phyloP scores from a whole-genome alignment of 2,113 vertebrate species.

The Catagonus wagneri region DNA sequence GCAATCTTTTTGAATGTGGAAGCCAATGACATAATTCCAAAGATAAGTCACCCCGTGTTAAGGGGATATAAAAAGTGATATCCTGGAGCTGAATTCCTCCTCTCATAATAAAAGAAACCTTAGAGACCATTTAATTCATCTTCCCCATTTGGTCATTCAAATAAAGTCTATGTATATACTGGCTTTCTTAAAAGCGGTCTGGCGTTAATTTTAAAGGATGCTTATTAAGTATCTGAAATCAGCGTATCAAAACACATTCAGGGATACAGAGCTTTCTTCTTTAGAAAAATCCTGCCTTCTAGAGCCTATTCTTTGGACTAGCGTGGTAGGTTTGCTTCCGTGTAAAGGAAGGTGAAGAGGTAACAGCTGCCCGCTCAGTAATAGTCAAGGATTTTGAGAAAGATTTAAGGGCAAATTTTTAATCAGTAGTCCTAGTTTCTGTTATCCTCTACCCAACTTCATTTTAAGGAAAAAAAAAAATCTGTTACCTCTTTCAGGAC shows the following conservation, averaged over 20 bases:
- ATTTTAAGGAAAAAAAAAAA: conserved; percentile 34
- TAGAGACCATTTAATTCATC: neutral
- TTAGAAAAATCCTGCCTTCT: neutral
- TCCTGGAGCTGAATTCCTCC: neutral
- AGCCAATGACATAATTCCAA: conserved; percentile 20
- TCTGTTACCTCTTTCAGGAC: conserved; percentile 20
- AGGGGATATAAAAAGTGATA: neutral
- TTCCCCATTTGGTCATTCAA: neutral
- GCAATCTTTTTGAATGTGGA: neutral
- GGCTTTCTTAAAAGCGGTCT: neutral
- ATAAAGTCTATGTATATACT: neutral
- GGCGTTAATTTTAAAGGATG: conserved; percentile 42
- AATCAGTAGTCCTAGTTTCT: conserved; percentile 8
- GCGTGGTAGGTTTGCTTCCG: neutral
- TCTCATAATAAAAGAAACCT: conserved; percentile 28
- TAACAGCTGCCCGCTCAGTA: neutral
- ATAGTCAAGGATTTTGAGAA: neutral
- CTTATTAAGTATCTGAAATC: conserved; percentile 7
- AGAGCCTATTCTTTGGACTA: neutral
- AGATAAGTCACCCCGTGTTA: neutral
- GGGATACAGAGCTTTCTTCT: neutral
- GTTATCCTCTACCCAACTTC: neutral
- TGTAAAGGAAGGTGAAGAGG: neutral
- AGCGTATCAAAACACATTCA: neutral
- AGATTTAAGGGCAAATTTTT: conserved; percentile 25